Conservation (phyloP, 2,797 vertebrate genomes). For the Alca torda region DNA sequence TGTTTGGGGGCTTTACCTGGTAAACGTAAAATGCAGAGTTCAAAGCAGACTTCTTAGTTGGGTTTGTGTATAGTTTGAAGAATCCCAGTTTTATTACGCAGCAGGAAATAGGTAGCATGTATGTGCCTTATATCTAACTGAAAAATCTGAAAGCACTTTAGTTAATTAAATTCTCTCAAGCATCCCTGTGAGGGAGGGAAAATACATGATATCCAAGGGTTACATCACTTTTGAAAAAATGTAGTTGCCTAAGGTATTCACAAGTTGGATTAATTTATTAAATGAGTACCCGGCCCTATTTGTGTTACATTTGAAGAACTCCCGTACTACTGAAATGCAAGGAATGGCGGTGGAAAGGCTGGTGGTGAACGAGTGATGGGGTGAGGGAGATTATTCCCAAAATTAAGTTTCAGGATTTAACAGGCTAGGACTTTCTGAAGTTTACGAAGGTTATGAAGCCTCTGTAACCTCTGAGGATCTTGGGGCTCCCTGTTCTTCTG, state of each 20-base stretch:
- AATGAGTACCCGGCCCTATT: background rate
- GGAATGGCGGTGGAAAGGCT: background rate
- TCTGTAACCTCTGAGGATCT: background rate
- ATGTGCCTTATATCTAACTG: background rate
- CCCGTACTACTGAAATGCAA: background rate
- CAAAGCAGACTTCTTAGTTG: background rate
- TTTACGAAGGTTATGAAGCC: background rate
- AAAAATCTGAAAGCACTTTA: background rate
- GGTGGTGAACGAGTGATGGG: background rate
- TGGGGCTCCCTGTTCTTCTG: background rate
- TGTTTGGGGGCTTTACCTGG: background rate
- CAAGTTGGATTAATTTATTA: background rate
- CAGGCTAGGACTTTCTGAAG: background rate
- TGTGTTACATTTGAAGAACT: background rate
- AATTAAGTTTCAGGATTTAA: background rate
- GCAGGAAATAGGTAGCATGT: background rate
- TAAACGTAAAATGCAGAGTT: background rate
- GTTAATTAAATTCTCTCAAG: background rate
- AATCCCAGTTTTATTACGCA: background rate
- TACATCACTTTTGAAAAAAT: background rate
- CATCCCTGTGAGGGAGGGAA: background rate
- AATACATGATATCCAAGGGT: background rate
- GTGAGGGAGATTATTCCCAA: background rate
- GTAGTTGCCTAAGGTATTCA: background rate
- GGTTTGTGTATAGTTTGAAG: background rate